Base-by-base conservation (phyloP, 2,113 vertebrate genomes). In the Reinhardtius hippoglossoides region DNA sequence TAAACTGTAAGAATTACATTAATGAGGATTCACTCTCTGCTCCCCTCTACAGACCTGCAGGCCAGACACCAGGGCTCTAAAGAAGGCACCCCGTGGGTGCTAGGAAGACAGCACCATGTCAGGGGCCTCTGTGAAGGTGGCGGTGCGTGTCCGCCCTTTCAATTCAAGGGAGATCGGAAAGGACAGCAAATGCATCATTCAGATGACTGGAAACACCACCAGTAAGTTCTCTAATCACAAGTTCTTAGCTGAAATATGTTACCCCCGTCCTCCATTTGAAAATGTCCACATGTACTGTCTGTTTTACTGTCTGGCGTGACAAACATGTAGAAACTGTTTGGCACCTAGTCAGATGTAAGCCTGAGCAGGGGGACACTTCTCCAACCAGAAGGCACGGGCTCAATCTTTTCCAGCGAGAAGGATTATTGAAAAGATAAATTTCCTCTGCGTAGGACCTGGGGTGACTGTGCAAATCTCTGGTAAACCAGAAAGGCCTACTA, bases 191-290 rank as follows among this genome's bases (percentile, higher is more conserved):
- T 99, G 98, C 86, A 99, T 99, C 80, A 98, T 99, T 83, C 97
- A 99, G 95, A 99, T 99, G 98, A 93, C 96, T 0, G 98, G 98
- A 56, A 99, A 96, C 94, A 99, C 97, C 77, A 99, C 98, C 69
- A 99, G 98, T 99, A 90, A 99, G 97, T 98, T 88, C 16, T 40
- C 7, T 1, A 61, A 42, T 10, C 16, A 9, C 5, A 71, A 6
- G 2, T 5, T 57, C 37, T 42, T 69, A 4, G 23, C n/a, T 60
- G 13, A 40, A 3, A 18, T 40, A 26, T 48, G 44, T 18, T 5
- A 9, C 5, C 20, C 65, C 7, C 4, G 27, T 16, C n/a, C 15
- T 26, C 23, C 13, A 9, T 63, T 4, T 8, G 48, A 50, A 20
- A 50, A 7, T 3, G 20, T 18, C 46, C 52, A 21, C 52, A 20